These are phyloP conservation scores for Brienomyrus brachyistius DNA, from an alignment of 2,113 vertebrate species.

Conservation along the genomic window DNA sequence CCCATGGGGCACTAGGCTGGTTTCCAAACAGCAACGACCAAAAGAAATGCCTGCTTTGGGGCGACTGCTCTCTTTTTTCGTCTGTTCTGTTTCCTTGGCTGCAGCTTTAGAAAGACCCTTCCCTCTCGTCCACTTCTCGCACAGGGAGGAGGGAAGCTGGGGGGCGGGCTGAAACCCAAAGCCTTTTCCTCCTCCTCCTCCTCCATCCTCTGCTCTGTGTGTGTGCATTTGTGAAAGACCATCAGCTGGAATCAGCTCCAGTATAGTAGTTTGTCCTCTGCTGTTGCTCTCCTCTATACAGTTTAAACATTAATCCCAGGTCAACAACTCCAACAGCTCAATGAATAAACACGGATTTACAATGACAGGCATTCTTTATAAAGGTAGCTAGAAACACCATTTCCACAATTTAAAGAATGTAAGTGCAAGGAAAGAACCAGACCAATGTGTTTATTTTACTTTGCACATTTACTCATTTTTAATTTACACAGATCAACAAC, in stretches of 20 bases:
- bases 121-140: conserved; percentile 19
- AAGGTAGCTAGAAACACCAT: neutral
- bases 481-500: neutral
- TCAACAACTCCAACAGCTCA: neutral
- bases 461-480: neutral
- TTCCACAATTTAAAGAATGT: neutral
- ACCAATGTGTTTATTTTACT: neutral
- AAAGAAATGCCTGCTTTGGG: conserved; percentile 45
- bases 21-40: neutral
- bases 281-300: neutral
- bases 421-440: neutral
- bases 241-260: neutral
- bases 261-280: neutral
- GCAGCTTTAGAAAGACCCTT: conserved; percentile 37
- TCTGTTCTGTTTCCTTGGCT: conserved; percentile 65
- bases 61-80: conserved; percentile 54
- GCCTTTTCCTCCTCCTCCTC: conserved; percentile 40
- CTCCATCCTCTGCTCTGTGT: conserved; percentile 6
- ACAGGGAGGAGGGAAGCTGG: conserved; percentile 22
- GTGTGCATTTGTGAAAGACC: neutral
- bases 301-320: neutral
- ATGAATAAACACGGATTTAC: neutral
- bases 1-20: neutral
- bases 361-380: neutral
- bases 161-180: conserved; percentile 44